phyloP scores from a whole-genome alignment of 2,888 invertebrate species.

The Coremacera marginata region DNA sequence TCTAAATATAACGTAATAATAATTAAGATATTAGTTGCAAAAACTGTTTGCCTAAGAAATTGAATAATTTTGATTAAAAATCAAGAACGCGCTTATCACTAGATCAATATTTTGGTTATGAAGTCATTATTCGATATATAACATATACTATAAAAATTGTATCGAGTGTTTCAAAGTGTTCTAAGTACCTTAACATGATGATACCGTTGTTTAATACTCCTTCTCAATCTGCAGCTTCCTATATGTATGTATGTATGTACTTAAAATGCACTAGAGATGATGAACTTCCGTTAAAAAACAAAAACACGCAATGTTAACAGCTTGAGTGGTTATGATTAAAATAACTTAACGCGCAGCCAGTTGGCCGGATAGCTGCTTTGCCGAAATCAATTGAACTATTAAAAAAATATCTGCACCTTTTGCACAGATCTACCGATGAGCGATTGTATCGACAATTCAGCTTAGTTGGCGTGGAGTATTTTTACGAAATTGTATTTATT shows the following conservation, averaged over 20 bases:
- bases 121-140: neutral
- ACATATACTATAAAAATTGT: too few relatives aligned
- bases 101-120: neutral
- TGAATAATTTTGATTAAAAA: neutral
- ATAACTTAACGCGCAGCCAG: neutral
- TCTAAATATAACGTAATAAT: too few relatives aligned
- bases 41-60: neutral
- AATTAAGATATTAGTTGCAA: too few relatives aligned
- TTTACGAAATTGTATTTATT: slow-evolving; percentile 21
- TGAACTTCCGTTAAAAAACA: too few relatives aligned
- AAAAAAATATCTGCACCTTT: neutral
- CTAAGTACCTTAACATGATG: slow-evolving; percentile 29
- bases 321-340: neutral
- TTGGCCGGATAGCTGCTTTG: neutral
- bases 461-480: neutral
- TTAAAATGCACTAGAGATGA: neutral
- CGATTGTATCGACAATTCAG: neutral
- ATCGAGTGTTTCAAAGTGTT: neutral
- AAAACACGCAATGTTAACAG: too few relatives aligned
- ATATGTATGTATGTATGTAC: neutral
- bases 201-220: neutral
- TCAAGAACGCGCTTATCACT: neutral
- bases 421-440: neutral
- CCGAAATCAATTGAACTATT: slow-evolving; percentile 7
- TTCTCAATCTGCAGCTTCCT: neutral